Evolutionary conservation across 2,113 vertebrate species (phyloP).

Genomic region (Xenopus laevis): DNA sequence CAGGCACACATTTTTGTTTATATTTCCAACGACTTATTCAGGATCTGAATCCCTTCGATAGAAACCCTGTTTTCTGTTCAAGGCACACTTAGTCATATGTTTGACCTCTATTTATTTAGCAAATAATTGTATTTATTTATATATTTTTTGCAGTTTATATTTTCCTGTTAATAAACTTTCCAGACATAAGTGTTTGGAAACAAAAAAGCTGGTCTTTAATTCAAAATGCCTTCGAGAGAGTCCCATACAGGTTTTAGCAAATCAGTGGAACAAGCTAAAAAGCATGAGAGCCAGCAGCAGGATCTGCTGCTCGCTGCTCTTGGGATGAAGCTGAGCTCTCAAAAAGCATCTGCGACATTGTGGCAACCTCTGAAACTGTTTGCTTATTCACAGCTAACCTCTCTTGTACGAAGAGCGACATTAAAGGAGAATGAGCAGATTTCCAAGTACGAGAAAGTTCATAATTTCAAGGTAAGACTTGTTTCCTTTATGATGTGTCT

Average conservation of each 20-base stretch:
- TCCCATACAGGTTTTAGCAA: constrained; percentile 72
- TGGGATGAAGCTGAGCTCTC: constrained; percentile 91
- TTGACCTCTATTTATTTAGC: background rate
- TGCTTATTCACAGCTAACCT: constrained; percentile 98
- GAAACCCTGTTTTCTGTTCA: no score
- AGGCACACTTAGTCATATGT: no score
- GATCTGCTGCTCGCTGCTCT: constrained; percentile 86
- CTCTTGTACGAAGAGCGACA: constrained; percentile 92
- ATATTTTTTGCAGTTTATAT: background rate
- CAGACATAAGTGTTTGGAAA: constrained; percentile 34
- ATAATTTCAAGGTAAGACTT: constrained; percentile 97
- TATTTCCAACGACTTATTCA: background rate
- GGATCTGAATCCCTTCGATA: background rate
- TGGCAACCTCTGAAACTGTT: constrained; percentile 98
- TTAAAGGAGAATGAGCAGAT: constrained; percentile 93
- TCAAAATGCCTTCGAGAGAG: constrained; percentile 87
- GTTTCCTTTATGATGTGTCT: background rate
- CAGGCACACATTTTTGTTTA: background rate
- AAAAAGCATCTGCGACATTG: constrained; percentile 82
- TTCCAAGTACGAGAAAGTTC: constrained; percentile 96
- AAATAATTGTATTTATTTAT: background rate
- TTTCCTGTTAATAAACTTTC: background rate
- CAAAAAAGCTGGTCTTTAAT: constrained; percentile 26
- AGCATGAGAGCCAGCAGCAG: constrained; percentile 82
- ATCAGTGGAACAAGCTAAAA: constrained; percentile 76